Evolutionary conservation across 2,797 vertebrate species (phyloP).

Genomic region (Crax fasciolata): DNA sequence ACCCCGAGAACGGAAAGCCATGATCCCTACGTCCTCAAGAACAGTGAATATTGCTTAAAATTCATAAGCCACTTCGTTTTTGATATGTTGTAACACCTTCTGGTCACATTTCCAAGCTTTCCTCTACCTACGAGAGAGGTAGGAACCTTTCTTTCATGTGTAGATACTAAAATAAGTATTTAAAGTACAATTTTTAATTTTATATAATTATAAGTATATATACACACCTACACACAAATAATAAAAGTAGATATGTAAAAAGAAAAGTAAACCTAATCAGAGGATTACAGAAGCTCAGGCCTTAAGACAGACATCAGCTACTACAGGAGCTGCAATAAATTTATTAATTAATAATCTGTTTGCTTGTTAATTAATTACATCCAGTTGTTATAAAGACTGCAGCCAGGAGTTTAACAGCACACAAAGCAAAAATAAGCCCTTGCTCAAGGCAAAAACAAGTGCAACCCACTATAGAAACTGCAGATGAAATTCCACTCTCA

Average conservation of each 20-base stretch:
- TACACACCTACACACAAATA: accelerated
- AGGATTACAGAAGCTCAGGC: not conserved
- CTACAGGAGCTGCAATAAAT: not conserved
- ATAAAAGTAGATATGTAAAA: not conserved
- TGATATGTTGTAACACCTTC: not conserved
- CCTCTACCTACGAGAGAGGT: not conserved
- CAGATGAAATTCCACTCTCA: not conserved
- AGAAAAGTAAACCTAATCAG: slow-evolving; percentile 1
- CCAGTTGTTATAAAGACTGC: not conserved
- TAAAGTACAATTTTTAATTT: not conserved
- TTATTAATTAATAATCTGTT: not conserved
- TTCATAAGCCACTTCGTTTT: slow-evolving; percentile 11
- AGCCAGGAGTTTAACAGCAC: not conserved
- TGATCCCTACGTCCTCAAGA: not conserved
- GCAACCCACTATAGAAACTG: not conserved
- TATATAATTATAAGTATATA: not conserved
- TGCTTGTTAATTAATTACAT: not conserved
- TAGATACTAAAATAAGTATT: not conserved
- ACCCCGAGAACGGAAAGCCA: not conserved
- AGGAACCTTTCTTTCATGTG: not conserved
- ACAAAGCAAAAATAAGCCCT: not conserved
- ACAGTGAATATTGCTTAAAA: slow-evolving; percentile 25
- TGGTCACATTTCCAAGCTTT: slow-evolving; percentile 2
- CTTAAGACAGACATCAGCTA: not conserved
- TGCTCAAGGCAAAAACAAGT: not conserved